A percentile compares a stretch with the other conserved stretches of the same genome.
Evolutionary conservation across 2,888 invertebrate genomes (phyloP).

Genomic region (Suillia variegata): DNA sequence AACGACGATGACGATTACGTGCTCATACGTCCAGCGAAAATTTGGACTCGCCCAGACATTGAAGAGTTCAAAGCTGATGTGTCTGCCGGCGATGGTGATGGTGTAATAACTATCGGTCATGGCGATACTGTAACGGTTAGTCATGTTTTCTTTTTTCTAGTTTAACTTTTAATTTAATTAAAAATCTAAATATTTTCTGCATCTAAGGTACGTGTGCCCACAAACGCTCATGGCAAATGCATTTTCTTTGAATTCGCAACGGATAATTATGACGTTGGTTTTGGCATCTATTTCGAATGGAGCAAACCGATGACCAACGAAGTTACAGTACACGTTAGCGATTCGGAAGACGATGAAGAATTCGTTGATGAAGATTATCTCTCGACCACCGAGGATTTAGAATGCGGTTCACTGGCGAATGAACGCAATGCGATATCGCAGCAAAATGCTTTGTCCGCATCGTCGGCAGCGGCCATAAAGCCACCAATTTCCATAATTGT

Average conservation of each 20-base stretch:
- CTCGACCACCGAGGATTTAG: slow-evolving; percentile 66
- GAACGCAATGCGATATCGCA: slow-evolving; percentile 43
- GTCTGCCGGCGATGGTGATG: slow-evolving; percentile 78
- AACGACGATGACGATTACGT: slow-evolving; percentile 61
- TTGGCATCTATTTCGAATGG: slow-evolving; percentile 99
- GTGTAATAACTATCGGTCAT: slow-evolving; percentile 91
- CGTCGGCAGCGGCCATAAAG: slow-evolving; percentile 33
- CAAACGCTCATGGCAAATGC: slow-evolving; percentile 89
- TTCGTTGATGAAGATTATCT: slow-evolving; percentile 63
- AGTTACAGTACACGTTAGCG: slow-evolving; percentile 90
- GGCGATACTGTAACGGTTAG: slow-evolving; percentile 93
- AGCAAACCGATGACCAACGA: slow-evolving; percentile 83
- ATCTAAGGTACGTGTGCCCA: slow-evolving; percentile 82
- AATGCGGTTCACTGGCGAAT: slow-evolving; percentile 63
- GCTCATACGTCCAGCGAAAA: slow-evolving; percentile 76
- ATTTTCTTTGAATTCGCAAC: slow-evolving; percentile 99
- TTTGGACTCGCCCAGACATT: slow-evolving; percentile 94
- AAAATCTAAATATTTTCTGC: background rate
- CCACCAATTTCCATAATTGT: slow-evolving; percentile 78
- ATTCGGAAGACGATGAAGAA: slow-evolving; percentile 81
- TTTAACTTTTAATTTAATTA: background rate
- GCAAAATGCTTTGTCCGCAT: slow-evolving; percentile 9
- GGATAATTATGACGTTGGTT: slow-evolving; percentile 96
- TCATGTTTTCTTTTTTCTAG: background rate
- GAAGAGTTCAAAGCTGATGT: slow-evolving; percentile 90